Percentiles rank a stretch among this genome's conserved stretches.
Conservation (phyloP, 2,888 invertebrate species). For the Harpagoxenus sublaevis region DNA sequence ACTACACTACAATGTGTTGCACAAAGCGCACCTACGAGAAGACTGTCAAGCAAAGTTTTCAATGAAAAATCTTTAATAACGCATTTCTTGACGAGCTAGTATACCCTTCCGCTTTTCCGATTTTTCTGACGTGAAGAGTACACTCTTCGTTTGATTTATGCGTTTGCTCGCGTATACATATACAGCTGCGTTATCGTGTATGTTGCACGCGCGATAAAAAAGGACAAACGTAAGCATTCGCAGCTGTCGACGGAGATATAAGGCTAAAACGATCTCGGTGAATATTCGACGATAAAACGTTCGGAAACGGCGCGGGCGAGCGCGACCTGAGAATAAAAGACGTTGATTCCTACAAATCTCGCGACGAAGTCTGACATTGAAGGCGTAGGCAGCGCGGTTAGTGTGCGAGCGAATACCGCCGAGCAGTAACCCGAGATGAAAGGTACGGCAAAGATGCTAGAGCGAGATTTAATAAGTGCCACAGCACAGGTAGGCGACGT, state of each 20-base stretch:
- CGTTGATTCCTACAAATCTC: slow-evolving; percentile 64
- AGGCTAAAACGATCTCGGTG: neutral
- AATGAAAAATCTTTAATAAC: slow-evolving; percentile 36
- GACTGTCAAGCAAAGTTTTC: slow-evolving; percentile 7
- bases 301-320: slow-evolving; percentile 37
- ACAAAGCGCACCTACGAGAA: neutral
- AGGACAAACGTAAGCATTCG: neutral
- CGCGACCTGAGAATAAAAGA: neutral
- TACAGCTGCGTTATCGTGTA: neutral
- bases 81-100: neutral
- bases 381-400: slow-evolving; percentile 53
- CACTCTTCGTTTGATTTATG: slow-evolving; percentile 3
- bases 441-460: slow-evolving; percentile 75
- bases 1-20: neutral
- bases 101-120: slow-evolving; percentile 6
- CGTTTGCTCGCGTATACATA: neutral
- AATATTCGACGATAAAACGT: slow-evolving; percentile 28
- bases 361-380: slow-evolving; percentile 61
- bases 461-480: slow-evolving; percentile 84
- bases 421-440: slow-evolving; percentile 77
- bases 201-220: neutral
- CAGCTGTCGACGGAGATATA: slow-evolving; percentile 11
- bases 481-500: slow-evolving; percentile 78
- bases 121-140: neutral
- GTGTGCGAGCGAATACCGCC: slow-evolving; percentile 38